These are phyloP conservation scores for Scartelaos histophorus DNA, from an alignment of 2,113 vertebrate genomes.

Conservation along the genomic window DNA sequence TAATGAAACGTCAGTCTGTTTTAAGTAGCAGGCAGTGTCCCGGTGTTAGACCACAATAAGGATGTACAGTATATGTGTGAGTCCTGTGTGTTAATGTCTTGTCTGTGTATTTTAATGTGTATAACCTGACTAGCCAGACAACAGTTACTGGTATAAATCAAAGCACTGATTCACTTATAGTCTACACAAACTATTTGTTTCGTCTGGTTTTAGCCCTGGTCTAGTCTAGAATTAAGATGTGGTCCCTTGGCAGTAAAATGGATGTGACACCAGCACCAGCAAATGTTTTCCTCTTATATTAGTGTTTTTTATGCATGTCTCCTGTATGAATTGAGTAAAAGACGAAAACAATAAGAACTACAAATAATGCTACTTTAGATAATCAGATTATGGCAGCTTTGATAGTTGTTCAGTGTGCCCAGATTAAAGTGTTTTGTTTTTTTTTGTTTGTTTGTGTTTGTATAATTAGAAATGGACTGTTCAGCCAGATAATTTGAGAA, in stretches of 20 bases:
- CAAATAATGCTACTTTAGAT: not conserved
- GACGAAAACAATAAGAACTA: not conserved
- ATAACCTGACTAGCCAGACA: constrained; percentile 36
- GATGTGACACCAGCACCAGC: not conserved
- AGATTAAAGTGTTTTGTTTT: not conserved
- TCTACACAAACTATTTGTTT: not conserved
- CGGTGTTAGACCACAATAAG: constrained; percentile 28
- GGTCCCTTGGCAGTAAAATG: not conserved
- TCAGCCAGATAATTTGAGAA: no score
- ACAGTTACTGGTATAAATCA: constrained; percentile 18
- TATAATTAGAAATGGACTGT: no score
- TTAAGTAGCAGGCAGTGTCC: constrained; percentile 46
- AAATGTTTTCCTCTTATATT: no score
- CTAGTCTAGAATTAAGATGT: not conserved
- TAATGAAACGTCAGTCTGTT: constrained; percentile 69
- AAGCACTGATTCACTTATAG: constrained; percentile 24
- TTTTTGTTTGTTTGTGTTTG: no score
- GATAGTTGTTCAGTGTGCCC: not conserved
- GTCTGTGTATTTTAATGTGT: constrained; percentile 49
- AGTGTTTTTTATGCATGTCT: no score
- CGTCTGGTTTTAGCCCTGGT: no score
- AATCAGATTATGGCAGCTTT: not conserved
- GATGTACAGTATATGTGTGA: constrained; percentile 12
- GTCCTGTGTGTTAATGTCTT: constrained; percentile 37
- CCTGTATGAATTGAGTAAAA: no score